Evolutionary conservation across 2,113 vertebrate genomes (phyloP).

Genomic region (Anarhynchus alexandrinus): DNA sequence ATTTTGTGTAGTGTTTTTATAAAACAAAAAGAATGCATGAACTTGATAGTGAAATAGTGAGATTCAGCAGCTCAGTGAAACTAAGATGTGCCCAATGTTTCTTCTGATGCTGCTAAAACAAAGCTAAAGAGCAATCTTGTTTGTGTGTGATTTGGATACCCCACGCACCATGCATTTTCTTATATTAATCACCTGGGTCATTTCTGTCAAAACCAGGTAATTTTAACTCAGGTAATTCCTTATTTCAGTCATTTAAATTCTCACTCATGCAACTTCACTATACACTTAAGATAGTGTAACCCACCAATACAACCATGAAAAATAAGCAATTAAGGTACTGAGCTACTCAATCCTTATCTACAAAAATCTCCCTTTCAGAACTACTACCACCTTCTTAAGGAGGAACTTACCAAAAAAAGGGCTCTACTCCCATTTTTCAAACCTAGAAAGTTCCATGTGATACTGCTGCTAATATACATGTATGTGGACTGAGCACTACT

Average conservation of each 20-base stretch:
- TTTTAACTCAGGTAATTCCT: not conserved
- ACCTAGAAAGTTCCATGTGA: not conserved
- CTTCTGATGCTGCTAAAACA: not conserved
- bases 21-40: not conserved
- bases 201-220: not conserved
- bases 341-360: not conserved
- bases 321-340: not conserved
- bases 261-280: not conserved
- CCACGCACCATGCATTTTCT: not conserved
- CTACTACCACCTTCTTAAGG: not conserved
- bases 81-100: not conserved
- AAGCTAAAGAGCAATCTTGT: not conserved
- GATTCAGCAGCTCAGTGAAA: not conserved
- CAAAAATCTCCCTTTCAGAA: not conserved
- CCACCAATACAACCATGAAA: not conserved
- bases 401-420: not conserved
- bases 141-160: not conserved
- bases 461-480: not conserved
- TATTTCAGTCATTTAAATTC: constrained; percentile 10
- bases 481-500: not conserved
- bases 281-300: not conserved
- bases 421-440: not conserved
- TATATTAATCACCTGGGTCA: not conserved
- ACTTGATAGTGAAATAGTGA: not conserved
- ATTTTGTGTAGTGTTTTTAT: not conserved